Conservation (phyloP, 2,797 vertebrate species). For the Anniella stebbinsi region DNA sequence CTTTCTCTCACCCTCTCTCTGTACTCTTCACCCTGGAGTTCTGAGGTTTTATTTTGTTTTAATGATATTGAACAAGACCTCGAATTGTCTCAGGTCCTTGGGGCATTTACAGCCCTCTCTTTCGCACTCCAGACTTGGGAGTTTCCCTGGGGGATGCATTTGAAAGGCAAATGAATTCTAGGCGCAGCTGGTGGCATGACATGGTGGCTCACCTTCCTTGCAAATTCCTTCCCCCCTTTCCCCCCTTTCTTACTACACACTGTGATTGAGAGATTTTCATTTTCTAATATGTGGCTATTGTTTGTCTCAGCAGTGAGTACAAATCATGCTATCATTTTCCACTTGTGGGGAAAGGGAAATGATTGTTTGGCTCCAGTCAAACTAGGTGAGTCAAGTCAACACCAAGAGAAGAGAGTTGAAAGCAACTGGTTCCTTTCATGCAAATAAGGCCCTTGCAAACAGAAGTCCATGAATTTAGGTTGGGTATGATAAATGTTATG, state of each 20-base stretch:
- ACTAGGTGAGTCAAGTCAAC: background rate
- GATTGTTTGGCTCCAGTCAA: background rate
- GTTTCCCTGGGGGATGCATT: slow-evolving; percentile 47
- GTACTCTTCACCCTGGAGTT: slow-evolving; percentile 9
- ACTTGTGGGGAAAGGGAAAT: background rate
- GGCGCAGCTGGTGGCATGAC: slow-evolving; percentile 55
- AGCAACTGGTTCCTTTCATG: background rate
- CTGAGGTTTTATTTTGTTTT: slow-evolving; percentile 39
- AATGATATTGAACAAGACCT: slow-evolving; percentile 39
- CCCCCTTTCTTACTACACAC: background rate
- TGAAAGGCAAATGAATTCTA: slow-evolving; percentile 67
- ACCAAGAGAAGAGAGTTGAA: background rate
- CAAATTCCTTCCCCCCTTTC: background rate
- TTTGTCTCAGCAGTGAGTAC: background rate
- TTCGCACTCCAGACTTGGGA: slow-evolving; percentile 37
- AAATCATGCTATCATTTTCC: background rate
- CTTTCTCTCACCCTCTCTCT: slow-evolving; percentile 15
- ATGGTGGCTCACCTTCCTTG: slow-evolving; percentile 35
- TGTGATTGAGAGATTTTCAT: slow-evolving; percentile 1
- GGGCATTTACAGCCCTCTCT: slow-evolving; percentile 57
- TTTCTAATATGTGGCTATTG: background rate
- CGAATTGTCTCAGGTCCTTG: slow-evolving; percentile 43
- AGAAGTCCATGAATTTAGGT: background rate
- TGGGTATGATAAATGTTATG: background rate
- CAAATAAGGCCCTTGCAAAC: background rate